Base-by-base conservation (phyloP, 2,113 vertebrate species). In the Coptodon bakossiorum region DNA sequence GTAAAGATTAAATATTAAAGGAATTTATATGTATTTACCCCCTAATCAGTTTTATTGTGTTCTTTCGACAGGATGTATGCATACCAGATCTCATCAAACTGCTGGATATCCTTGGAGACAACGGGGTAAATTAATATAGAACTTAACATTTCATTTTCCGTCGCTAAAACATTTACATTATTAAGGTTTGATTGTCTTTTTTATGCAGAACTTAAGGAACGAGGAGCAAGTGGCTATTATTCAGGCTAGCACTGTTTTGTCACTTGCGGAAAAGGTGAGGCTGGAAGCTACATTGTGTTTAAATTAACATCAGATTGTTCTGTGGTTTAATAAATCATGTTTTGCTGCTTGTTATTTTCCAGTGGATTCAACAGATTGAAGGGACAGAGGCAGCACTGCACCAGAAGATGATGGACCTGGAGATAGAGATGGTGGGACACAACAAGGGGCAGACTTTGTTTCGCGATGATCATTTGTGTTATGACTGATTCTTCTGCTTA, bases 291-390 rank as follows among this genome's bases (percentile, higher is more conserved):
- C 9, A 50, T 5, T 1, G 6, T 11, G 10, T 7, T 14, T 45
- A 19, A 29, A 11, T 7, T 27, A 43, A 29, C 54, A 12, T 11
- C 29, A 22, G 16, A 16, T 2, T 5, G 0, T n/a, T 82, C 52
- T 17, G 14, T 5, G 10, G 52, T 29, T 45, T 11, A 34, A 57
- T 9, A 38, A 78, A 48, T 81, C 2, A 3, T 12, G 7, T 38
- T 94, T 56, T 84, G 54, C 1, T 82, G 5, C 94, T 95, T 81
- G 94, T 92, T 86, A 50, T 71, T 88, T 73, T 93, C 8, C 96
- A 99, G 99, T 99, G 98, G 98, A 99, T 99, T 82, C 98, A 99
- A 81, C 98, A 99, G 95, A 99, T 99, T 7, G 99, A 99, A 94
- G 99, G 98, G 78, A 99, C 98, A 9, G 99, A 99, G 92, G 98